Percentiles rank a stretch among this genome's conserved stretches.
phyloP scores from a whole-genome alignment of 2,113 vertebrate genomes.

The Acrocephalus arundinaceus region DNA sequence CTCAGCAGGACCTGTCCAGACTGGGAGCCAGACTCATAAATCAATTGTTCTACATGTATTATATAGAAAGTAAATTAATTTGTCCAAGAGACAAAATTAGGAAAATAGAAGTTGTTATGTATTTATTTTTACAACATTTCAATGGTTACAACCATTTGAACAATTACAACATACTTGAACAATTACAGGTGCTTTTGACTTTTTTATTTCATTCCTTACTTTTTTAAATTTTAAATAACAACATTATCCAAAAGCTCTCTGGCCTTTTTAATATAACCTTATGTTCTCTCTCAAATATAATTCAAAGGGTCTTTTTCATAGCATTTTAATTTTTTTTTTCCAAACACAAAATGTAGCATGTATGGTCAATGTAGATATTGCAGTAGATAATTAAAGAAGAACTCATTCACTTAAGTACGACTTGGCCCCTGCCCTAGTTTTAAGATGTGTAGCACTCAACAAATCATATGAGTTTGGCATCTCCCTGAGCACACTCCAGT shows the following conservation, averaged over 20 bases:
- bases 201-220: not conserved
- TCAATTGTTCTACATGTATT: slow-evolving; percentile 27
- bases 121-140: not conserved
- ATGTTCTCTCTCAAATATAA: not conserved
- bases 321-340: not conserved
- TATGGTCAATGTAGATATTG: not conserved
- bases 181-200: not conserved
- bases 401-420: not conserved
- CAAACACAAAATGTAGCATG: not conserved
- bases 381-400: not conserved
- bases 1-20: slow-evolving; percentile 16
- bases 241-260: not conserved
- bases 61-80: not conserved
- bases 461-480: not conserved
- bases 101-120: not conserved
- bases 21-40: slow-evolving; percentile 8
- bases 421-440: not conserved
- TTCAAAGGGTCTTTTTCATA: rapidly evolving
- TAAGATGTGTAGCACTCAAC: not conserved
- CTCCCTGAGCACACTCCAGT: not conserved
- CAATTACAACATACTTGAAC: not conserved
- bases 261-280: not conserved
- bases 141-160: not conserved
- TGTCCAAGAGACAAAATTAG: not conserved
- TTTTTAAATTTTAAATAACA: not conserved